These are phyloP conservation scores for Musca domestica DNA, from an alignment of 1,140 invertebrate species.

Conservation along the genomic window DNA sequence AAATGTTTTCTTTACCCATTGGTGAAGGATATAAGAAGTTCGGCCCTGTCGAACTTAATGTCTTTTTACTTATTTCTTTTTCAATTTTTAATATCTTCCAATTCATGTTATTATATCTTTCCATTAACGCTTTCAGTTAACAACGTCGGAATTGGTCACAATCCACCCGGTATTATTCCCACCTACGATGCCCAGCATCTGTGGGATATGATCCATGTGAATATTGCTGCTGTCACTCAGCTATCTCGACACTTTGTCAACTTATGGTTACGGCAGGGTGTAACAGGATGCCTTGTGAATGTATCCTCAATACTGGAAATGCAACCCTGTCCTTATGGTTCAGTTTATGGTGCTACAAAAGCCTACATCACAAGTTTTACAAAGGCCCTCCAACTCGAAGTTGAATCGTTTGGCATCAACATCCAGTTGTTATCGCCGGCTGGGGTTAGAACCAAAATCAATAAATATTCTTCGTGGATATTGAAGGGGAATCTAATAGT, in stretches of 20 bases:
- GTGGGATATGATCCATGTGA: constrained; percentile 83
- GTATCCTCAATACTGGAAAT: constrained; percentile 81
- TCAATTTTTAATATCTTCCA: no score
- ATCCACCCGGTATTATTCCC: constrained; percentile 72
- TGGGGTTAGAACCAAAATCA: constrained; percentile 89
- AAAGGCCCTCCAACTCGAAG: constrained; percentile 72
- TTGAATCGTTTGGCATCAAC: constrained; percentile 67
- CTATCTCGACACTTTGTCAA: constrained; percentile 77
- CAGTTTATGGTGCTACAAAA: constrained; percentile 87
- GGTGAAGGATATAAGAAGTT: no score
- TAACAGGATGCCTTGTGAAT: constrained; percentile 84
- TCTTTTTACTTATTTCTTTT: no score
- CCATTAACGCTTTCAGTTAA: constrained; percentile 68
- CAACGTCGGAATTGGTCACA: constrained; percentile 82
- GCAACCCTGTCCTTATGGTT: constrained; percentile 80
- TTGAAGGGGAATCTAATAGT: constrained; percentile 71
- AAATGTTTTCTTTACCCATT: no score
- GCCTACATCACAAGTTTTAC: constrained; percentile 43
- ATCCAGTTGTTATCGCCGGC: constrained; percentile 85
- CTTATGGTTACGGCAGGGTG: constrained; percentile 69
- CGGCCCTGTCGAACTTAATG: no score
- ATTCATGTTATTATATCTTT: no score
- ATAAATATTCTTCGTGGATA: constrained; percentile 74
- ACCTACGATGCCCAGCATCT: constrained; percentile 62
- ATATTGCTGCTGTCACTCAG: constrained; percentile 78